Evolutionary conservation across 1,140 invertebrate species (phyloP).

Genomic region (Heliconius himera): DNA sequence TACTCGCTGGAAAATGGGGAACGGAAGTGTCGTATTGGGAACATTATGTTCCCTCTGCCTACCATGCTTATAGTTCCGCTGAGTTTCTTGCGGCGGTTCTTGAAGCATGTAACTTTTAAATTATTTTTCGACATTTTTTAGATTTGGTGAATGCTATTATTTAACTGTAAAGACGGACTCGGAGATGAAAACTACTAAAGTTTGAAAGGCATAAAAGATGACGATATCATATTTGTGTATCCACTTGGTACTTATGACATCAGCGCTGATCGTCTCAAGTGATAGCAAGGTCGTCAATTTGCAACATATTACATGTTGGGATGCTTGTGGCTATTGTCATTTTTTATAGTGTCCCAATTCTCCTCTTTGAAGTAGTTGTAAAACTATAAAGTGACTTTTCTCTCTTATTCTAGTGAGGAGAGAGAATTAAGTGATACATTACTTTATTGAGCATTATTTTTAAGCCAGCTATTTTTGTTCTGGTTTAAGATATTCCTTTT

Average conservation of each 20-base stretch:
- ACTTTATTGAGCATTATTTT: no score
- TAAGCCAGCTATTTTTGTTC: no score
- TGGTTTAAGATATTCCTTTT: no score
- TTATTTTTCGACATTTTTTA: no score
- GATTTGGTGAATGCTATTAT: no score
- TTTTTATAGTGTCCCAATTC: background rate
- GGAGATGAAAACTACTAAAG: no score
- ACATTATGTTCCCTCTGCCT: background rate
- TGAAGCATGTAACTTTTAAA: no score
- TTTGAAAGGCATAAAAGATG: background rate
- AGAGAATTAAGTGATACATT: no score
- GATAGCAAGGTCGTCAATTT: constrained; percentile 5
- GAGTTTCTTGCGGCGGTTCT: no score
- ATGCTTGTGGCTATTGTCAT: background rate
- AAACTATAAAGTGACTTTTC: no score
- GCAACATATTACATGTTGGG: background rate
- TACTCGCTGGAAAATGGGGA: background rate
- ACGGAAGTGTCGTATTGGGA: background rate
- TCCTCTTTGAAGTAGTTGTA: background rate
- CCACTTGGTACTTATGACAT: background rate
- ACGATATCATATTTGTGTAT: constrained; percentile 1
- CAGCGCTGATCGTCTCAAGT: constrained; percentile 1
- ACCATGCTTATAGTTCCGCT: background rate
- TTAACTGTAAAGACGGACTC: no score
- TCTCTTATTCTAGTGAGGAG: no score